Base-by-base conservation (phyloP, 2,797 vertebrate genomes). In the Acipenser transmontanus region DNA sequence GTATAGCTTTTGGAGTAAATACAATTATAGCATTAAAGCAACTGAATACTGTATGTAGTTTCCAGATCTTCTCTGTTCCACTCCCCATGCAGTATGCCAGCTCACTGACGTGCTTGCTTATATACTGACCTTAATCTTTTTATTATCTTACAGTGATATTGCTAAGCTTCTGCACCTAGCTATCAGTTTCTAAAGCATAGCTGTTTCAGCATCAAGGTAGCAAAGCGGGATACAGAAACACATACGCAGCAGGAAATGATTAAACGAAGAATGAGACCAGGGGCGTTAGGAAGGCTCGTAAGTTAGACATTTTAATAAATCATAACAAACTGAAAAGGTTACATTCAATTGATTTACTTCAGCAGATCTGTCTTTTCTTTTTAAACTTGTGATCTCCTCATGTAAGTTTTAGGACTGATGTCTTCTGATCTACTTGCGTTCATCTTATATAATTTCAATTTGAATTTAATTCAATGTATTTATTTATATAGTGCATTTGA, bases 121-220 rank as follows among this genome's bases (percentile, higher is more conserved):
- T 80, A 66, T 64, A 47, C 64, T 88, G 85, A 85, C 84, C 81
- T 73, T 87, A 93, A 93, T 93, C 89, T 79, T 71, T 69, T 70
- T 86, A 85, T 85, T 66, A 83, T 80, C 83, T 82, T 85, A 63
- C 56, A 63, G 64, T 12, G 66, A 79, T 73, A 59, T 77, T 73
- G 67, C 78, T 90, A 83, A 90, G 77, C 77, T 81, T 72, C 1
- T 57, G 72, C 71, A 49, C 52, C 65, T 62, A 68, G 62, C 74
- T 50, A 71, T 71, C 72, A 69, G n/a, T 47, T 47, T 59, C 48
- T 57, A 50, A 67, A 62, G 62, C 52, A 49, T 50, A 59, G 17
- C 63, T 61, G n/a, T 8, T 8, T 66, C 51, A 54, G 51, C 69
- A 70, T 34, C 65, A 63, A 57, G 20, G 11, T 54, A n/a, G 10